Evolutionary conservation across 2,888 invertebrate genomes (phyloP).

Genomic region (Orchestes rusci): DNA sequence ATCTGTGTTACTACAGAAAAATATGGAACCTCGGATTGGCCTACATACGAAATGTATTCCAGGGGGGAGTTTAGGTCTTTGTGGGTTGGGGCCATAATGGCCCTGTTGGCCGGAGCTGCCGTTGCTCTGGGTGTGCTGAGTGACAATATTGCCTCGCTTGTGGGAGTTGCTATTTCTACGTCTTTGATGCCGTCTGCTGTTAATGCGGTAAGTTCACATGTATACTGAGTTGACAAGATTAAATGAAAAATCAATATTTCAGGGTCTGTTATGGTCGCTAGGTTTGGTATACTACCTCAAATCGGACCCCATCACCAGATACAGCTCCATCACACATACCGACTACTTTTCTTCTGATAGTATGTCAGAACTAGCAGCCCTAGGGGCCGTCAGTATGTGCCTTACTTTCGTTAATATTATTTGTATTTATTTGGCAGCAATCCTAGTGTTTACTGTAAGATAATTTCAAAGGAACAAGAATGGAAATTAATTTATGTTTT

Average conservation of each 20-base stretch:
- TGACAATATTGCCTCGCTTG: slow-evolving; percentile 69
- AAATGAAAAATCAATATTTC: slow-evolving; percentile 25
- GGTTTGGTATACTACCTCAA: slow-evolving; percentile 50
- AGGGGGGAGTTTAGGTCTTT: slow-evolving; percentile 61
- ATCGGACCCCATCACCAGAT: slow-evolving; percentile 43
- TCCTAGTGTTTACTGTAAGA: slow-evolving; percentile 60
- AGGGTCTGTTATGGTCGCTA: slow-evolving; percentile 61
- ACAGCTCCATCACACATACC: slow-evolving; percentile 42
- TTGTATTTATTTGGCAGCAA: slow-evolving; percentile 63
- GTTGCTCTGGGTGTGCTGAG: slow-evolving; percentile 72
- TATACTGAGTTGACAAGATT: background rate
- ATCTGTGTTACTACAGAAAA: slow-evolving; percentile 50
- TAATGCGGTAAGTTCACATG: slow-evolving; percentile 54
- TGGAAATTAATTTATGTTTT: slow-evolving; percentile 10
- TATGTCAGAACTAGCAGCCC: slow-evolving; percentile 53
- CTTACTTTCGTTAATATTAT: slow-evolving; percentile 67
- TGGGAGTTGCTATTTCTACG: slow-evolving; percentile 77
- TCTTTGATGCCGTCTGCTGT: slow-evolving; percentile 74
- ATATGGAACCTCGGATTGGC: slow-evolving; percentile 54
- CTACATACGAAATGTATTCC: slow-evolving; percentile 59
- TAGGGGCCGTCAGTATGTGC: slow-evolving; percentile 63
- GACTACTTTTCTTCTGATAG: slow-evolving; percentile 53
- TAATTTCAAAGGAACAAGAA: background rate
- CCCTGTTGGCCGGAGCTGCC: slow-evolving; percentile 69
- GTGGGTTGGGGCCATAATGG: slow-evolving; percentile 65